Evolutionary conservation across 2,113 vertebrate species (phyloP).

Genomic region (Muntiacus muntjak): DNA sequence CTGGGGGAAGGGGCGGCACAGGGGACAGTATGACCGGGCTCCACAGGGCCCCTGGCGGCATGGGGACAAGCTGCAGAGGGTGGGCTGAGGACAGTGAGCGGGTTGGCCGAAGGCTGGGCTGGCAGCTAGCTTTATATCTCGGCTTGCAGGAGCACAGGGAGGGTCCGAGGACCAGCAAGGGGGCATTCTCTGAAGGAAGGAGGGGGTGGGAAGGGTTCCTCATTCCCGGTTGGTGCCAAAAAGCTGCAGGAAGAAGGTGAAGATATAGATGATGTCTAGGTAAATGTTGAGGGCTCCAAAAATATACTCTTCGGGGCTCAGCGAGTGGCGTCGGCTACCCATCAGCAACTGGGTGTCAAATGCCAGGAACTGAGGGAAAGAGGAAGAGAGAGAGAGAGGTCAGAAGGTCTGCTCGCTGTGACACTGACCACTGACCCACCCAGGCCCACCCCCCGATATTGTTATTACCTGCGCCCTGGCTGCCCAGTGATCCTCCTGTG

Average conservation of each 20-base stretch:
- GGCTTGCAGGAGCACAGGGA: background rate
- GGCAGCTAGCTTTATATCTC: slow-evolving; percentile 47
- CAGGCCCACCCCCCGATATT: background rate
- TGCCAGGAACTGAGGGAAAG: slow-evolving; percentile 87
- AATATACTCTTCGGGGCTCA: slow-evolving; percentile 95
- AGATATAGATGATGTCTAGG: slow-evolving; percentile 94
- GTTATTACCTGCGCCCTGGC: background rate
- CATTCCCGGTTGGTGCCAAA: slow-evolving; percentile 89
- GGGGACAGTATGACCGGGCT: background rate
- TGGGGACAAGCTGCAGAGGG: slow-evolving; percentile 70
- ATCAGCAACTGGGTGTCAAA: slow-evolving; percentile 95
- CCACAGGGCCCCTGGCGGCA: background rate
- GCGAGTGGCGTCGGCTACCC: slow-evolving; percentile 88
- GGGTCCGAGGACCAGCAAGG: background rate
- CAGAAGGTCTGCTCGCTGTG: background rate
- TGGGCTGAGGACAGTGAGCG: slow-evolving; percentile 36
- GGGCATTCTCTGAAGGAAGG: slow-evolving; percentile 40
- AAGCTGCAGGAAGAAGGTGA: slow-evolving; percentile 93
- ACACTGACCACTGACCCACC: too few species aligned
- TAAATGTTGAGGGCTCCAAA: slow-evolving; percentile 97
- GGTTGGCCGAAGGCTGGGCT: slow-evolving; percentile 45
- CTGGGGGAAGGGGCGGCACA: background rate
- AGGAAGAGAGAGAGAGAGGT: background rate
- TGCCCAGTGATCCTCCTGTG: background rate
- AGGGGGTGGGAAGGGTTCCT: slow-evolving; percentile 42